Conservation (phyloP, 1,140 invertebrate species). For the Nephotettix cincticeps region DNA sequence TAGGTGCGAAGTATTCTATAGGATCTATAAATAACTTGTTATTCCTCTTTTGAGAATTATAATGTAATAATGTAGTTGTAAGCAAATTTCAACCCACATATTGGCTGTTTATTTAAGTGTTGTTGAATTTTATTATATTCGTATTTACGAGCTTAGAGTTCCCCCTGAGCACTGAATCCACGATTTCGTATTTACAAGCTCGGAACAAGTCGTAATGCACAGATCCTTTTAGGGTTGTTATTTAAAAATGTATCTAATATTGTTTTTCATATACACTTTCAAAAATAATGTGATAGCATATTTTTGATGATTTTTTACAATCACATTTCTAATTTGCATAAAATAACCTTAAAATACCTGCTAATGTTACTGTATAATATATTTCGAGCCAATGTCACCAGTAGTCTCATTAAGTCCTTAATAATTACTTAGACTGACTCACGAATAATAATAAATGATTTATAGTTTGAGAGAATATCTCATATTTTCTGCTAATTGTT, state of each 20-base stretch:
- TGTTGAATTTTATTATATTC: constrained; percentile 1
- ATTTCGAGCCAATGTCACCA: constrained; percentile 3
- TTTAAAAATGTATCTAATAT: background rate
- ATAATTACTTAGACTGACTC: too few species aligned
- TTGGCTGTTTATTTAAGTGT: background rate
- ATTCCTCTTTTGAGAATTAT: constrained; percentile 15
- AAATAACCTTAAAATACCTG: background rate
- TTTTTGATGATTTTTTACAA: constrained; percentile 24
- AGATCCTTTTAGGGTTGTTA: background rate
- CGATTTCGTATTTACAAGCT: background rate
- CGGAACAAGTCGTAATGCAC: background rate
- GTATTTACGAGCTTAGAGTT: constrained; percentile 2
- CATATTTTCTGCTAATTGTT: too few species aligned
- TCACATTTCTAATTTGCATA: constrained; percentile 1
- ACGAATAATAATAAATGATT: too few species aligned
- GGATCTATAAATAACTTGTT: constrained; percentile 15
- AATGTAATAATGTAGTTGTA: background rate
- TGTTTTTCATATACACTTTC: constrained; percentile 10
- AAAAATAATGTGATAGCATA: constrained; percentile 17
- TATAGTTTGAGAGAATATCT: too few species aligned
- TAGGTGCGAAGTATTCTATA: constrained; percentile 11
- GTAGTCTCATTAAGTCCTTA: too few species aligned
- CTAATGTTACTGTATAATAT: background rate
- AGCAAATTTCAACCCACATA: background rate
- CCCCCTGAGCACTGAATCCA: background rate